Evolutionary conservation across 2,888 invertebrate species (phyloP), one percentile per base, ranked within the genome.

Genomic region (Lordiphosa andalusiaca): DNA sequence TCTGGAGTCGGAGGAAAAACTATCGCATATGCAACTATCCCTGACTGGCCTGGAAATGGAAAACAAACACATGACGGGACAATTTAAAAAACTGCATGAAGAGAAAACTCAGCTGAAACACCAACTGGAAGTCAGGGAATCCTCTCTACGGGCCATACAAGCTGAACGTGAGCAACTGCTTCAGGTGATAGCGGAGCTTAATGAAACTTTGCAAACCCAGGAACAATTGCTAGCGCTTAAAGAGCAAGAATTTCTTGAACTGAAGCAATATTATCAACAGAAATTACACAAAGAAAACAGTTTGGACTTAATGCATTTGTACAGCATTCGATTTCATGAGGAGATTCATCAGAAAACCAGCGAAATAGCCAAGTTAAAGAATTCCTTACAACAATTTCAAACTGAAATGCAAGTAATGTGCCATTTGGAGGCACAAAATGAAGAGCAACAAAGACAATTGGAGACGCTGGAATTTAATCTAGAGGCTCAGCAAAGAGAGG

Each of bases 51-150:
- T 88, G 23, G 88, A 88, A 35, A 69, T 83, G 42, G 89, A 89
- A 19, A 89, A 89, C 63, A 83, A 84, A 4, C 76, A 73, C 13
- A 85, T 89, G 44, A 88, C 86, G 0, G 81, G 81, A 0, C 83
- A 85, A 53, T 89, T 85, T 42, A 68, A 84, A 38, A 73, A 84
- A 39, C 56, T 87, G 5, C 58, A 84, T 9, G 75, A 80, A 35
- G 81, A 83, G 4, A 87, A 87, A 6, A 61, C 63, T 1, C 57
- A 59, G 3, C 50, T 87, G 21, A 69, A 82, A 30, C 66, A 75
- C 6, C 81, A 76, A 13, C 44, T 88, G 5, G 68, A 71, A 12
- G 25, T 64, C 7, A 75, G 70, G 16, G 71, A 71, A 6, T 47
- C 40, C 0, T 64, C 73, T 1, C 52, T 87, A 16, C 58, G 64